Conservation (phyloP, 2,797 vertebrate genomes). For the Notolepis coatsorum region DNA sequence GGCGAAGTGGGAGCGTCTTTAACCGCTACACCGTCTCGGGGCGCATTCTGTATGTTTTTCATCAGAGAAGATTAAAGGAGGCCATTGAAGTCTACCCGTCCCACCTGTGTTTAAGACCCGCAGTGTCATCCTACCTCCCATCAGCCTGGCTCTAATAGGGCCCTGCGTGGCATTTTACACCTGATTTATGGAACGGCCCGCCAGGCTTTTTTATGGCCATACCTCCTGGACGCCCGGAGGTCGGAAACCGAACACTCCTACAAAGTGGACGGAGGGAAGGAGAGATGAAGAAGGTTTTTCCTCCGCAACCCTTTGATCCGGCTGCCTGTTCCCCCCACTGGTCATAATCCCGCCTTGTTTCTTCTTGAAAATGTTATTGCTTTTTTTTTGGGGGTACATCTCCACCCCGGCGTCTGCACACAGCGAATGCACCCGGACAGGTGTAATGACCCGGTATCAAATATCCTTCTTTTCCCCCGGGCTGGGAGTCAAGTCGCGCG, state of each 20-base stretch:
- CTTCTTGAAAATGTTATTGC: slow-evolving; percentile 21
- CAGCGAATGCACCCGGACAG: slow-evolving; percentile 31
- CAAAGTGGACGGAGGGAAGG: slow-evolving; percentile 48
- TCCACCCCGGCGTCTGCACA: slow-evolving; percentile 7
- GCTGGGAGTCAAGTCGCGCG: slow-evolving; percentile 34
- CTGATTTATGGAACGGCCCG: slow-evolving; percentile 47
- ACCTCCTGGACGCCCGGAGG: slow-evolving; percentile 56
- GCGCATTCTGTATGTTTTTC: slow-evolving; percentile 16
- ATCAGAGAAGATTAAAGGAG: slow-evolving; percentile 23
- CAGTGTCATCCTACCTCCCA: slow-evolving; percentile 13
- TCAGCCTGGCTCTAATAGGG: slow-evolving; percentile 7
- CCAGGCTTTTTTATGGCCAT: slow-evolving; percentile 58
- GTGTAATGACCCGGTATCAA: slow-evolving; percentile 47
- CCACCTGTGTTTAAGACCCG: slow-evolving; percentile 35
- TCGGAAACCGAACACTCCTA: slow-evolving; percentile 64
- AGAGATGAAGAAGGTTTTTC: too few species aligned
- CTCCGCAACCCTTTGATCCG: slow-evolving; percentile 53
- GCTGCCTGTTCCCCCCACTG: slow-evolving; percentile 21
- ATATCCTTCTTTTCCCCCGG: slow-evolving; percentile 33
- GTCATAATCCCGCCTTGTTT: slow-evolving; percentile 17
- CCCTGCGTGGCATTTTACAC: slow-evolving; percentile 47
- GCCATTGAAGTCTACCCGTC: background rate
- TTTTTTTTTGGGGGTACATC: too few species aligned
- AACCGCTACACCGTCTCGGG: too few species aligned
- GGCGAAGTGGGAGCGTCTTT: too few species aligned